A percentile compares a stretch with the other conserved stretches of the same genome.
Evolutionary conservation across 2,888 invertebrate genomes (phyloP).

Genomic region (Caenorhabditis auriculariae): DNA sequence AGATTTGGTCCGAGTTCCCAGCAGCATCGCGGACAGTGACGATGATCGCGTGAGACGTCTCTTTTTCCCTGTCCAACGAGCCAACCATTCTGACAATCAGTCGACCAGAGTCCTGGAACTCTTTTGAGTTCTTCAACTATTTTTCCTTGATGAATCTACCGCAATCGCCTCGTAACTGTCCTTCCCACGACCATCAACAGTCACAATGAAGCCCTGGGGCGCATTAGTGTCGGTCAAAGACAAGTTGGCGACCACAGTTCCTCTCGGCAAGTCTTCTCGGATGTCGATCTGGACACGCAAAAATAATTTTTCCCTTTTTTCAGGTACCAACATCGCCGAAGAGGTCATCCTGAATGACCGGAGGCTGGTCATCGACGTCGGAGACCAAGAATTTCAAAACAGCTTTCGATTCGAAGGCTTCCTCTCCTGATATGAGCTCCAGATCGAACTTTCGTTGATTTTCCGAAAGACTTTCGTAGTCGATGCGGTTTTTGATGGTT

Average conservation of each 20-base stretch:
- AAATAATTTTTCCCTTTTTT: background rate
- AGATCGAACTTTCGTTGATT: constrained; percentile 23
- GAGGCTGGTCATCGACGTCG: constrained; percentile 47
- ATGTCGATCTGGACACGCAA: constrained; percentile 24
- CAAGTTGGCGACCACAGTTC: constrained; percentile 31
- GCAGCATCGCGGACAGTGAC: constrained; percentile 32
- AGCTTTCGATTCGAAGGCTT: constrained; percentile 20
- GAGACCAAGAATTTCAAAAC: constrained; percentile 23
- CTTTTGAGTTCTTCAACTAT: too few relatives aligned
- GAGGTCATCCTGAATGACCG: constrained; percentile 18
- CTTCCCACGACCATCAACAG: constrained; percentile 16
- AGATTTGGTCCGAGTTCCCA: constrained; percentile 20
- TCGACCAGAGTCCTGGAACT: too few relatives aligned
- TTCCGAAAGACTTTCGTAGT: constrained; percentile 29
- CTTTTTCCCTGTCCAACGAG: constrained; percentile 31
- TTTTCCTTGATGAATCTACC: constrained; percentile 6
- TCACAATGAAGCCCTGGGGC: constrained; percentile 7
- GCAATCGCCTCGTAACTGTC: constrained; percentile 20
- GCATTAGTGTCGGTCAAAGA: constrained; percentile 35
- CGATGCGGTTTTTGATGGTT: constrained; percentile 26
- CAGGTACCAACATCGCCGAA: constrained; percentile 10
- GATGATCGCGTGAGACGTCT: constrained; percentile 13
- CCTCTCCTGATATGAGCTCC: constrained; percentile 31
- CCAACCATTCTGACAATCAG: constrained; percentile 1
- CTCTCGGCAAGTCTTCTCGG: constrained; percentile 33